Evolutionary conservation across 2,888 invertebrate species (phyloP).

Genomic region (Clostera curtula): DNA sequence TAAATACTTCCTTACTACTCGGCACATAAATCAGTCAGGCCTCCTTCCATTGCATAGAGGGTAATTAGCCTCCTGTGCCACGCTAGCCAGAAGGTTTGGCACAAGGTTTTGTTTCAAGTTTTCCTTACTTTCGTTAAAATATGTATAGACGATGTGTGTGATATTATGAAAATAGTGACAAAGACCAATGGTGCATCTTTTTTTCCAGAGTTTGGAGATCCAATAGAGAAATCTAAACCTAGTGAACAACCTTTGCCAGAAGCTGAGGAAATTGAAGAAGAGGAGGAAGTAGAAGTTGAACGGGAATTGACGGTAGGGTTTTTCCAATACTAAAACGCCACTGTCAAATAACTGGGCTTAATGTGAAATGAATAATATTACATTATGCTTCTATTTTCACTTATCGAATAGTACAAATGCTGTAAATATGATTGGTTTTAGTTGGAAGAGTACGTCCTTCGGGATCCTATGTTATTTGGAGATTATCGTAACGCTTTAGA

Average conservation of each 20-base stretch:
- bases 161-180: too few species aligned
- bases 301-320: slow-evolving; percentile 43
- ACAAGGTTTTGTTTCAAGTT: too few species aligned
- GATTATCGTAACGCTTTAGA: slow-evolving; percentile 91
- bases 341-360: too few species aligned
- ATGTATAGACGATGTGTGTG: too few species aligned
- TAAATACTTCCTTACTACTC: too few species aligned
- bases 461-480: slow-evolving; percentile 90
- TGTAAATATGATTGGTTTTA: slow-evolving; percentile 24
- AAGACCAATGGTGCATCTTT: neutral
- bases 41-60: too few species aligned
- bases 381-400: too few species aligned
- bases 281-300: slow-evolving; percentile 47
- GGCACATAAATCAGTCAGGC: neutral
- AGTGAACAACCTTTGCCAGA: slow-evolving; percentile 12
- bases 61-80: too few species aligned
- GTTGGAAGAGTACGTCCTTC: slow-evolving; percentile 80
- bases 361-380: too few species aligned
- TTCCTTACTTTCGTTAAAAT: too few species aligned
- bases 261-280: slow-evolving; percentile 28
- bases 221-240: slow-evolving; percentile 24
- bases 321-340: neutral
- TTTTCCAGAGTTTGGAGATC: slow-evolving; percentile 31
- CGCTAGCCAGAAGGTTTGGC: too few species aligned
- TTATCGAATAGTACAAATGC: slow-evolving; percentile 9